A percentile compares a stretch with the other conserved stretches of the same genome.
phyloP scores from a whole-genome alignment of 2,113 vertebrate genomes.

The Pachypanchax playfairii region DNA sequence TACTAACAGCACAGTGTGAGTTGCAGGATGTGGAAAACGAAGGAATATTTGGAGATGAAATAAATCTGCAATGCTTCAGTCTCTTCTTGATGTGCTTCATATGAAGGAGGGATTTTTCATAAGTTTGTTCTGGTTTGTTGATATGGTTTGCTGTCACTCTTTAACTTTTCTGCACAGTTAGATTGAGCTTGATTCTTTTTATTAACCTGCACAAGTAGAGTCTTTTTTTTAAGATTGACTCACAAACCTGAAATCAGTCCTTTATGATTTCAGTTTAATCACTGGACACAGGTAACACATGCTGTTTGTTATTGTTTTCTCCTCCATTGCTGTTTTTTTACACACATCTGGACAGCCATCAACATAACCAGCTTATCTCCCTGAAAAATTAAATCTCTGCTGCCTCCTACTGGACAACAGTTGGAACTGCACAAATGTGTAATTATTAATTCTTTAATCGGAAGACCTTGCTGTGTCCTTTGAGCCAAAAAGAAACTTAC shows the following conservation, averaged over 20 bases:
- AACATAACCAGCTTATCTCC: neutral
- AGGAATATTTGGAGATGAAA: neutral
- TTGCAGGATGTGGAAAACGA: neutral
- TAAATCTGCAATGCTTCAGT: neutral
- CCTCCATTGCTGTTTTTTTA: slow-evolving; percentile 1
- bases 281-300: neutral
- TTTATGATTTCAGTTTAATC: slow-evolving; percentile 20
- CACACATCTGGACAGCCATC: neutral
- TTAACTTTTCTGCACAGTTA: accelerated
- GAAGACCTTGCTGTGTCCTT: slow-evolving; percentile 1
- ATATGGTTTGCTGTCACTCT: too few species aligned
- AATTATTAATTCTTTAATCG: neutral
- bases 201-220: neutral
- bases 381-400: slow-evolving; percentile 30
- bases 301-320: slow-evolving; percentile 31
- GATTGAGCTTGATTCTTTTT: slow-evolving; percentile 8
- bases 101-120: neutral
- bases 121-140: neutral
- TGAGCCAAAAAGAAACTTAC: neutral
- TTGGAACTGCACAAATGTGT: slow-evolving; percentile 16
- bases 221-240: slow-evolving; percentile 16
- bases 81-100: neutral
- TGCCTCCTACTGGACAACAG: slow-evolving; percentile 61
- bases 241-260: slow-evolving; percentile 30
- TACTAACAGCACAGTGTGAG: slow-evolving; percentile 8